Evolutionary conservation across 1,140 invertebrate genomes (phyloP), one percentile per base, ranked within the genome.

Genomic region (Yoshiicerus persimilis): DNA sequence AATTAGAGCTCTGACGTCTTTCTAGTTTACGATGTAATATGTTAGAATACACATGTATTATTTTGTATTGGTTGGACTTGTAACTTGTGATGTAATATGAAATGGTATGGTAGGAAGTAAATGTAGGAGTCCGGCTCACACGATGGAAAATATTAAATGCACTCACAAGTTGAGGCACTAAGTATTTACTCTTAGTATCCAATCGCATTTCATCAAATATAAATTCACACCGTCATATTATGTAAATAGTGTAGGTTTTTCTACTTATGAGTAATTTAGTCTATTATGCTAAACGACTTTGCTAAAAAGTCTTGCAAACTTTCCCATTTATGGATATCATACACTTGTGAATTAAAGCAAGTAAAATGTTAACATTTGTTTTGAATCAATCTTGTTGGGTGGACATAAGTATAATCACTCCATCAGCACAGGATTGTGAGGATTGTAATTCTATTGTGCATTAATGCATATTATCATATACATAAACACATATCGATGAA

Each of bases 251-350:
- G 66, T 70, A 30, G 27, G 66, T 70, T 70, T 70, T 16, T 70
- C 30, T 30, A 70, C 66, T 70, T 70, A 70, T 11, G 66, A 70
- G 66, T 70, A 30, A 70, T 70, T 70, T 70, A 32, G 25, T 70
- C 66, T 70, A 70, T 70, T 70, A 70, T 30, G 66, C 25, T 30
- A 70, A 70, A 70, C 36, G 32, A 83, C 38, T 47, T 41, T 16
- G 83, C 83, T 84, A 84, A 84, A 84, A 32, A 84, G 38, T 30
- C n/a, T 47, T 47, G 83, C 83, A 84, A 84, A 84, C 83, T 84
- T 84, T 84, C 39, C 83, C 83, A 47, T 84, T 84, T 84, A 84
- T 47, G 83, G 83, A 20, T 47, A 27, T 56, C 10, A 84, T 47
- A 5, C 16, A 27, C 83, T 27, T 56, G 41, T 34, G 20, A 38